Evolutionary conservation across 2,113 vertebrate genomes (phyloP), one percentile per base, ranked within the genome.

Genomic region (Austrofundulus limnaeus): DNA sequence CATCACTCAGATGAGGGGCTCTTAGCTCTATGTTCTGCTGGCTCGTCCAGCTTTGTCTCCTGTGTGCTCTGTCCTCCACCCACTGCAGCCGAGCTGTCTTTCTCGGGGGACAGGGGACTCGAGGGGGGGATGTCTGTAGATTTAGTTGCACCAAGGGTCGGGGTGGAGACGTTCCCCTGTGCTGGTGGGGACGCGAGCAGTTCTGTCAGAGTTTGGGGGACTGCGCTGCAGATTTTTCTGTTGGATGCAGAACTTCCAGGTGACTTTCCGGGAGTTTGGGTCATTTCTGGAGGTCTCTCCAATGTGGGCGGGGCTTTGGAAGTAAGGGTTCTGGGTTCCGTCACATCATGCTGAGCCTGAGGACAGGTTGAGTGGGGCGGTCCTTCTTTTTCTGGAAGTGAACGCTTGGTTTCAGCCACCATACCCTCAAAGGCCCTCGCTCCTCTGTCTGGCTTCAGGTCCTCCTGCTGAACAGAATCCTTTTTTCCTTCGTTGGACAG

Each of bases 11-110:
- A 70, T 61, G 82, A 78, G 67, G 79, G 70, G 69, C 58, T 61
- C 60, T 90, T 89, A 92, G 90, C 92, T 91, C 91, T 91, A 90
- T 91, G 89, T 85, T 92, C 87, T 85, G 85, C 77, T 60, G 85
- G 75, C 71, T 86, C 84, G 80, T 75, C 68, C 73, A 80, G 78
- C 52, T 31, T 42, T 41, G 38, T 66, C 47, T 82, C 82, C 65
- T 78, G 73, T 71, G 61, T 81, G 72, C 78, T 77, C 68, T 70
- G 69, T 61, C 66, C 67, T 39, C 61, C 31, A 21, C 77, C 79
- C 47, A n/a, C 42, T 31, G 57, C 41, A 15, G 24, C 11, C 4
- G 72, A 57, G 41, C 37, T n/a, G n/a, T n/a, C n/a, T n/a, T n/a
- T n/a, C n/a, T n/a, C n/a, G n/a, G n/a, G n/a, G n/a, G n/a, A n/a